Evolutionary conservation across 2,113 vertebrate species (phyloP).

Genomic region (Halichoeres trimaculatus): DNA sequence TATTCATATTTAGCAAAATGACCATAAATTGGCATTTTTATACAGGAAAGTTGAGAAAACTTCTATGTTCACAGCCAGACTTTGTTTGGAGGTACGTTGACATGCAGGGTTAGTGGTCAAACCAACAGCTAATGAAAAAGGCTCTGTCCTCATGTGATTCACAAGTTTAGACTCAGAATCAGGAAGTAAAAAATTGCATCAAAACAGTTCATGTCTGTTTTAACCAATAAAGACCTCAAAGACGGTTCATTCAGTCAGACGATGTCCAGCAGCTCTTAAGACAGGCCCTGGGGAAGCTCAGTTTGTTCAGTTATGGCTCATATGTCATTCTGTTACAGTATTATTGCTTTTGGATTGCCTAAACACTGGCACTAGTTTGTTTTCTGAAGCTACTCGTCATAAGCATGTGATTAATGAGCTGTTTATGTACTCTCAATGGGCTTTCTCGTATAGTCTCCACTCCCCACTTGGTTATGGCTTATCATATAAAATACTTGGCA

Average conservation of each 20-base stretch:
- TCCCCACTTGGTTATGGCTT: conserved; percentile 41
- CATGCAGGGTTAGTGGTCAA: too few species aligned
- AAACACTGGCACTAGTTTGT: conserved; percentile 40
- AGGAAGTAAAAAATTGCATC: too few species aligned
- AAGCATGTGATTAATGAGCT: conserved; percentile 50
- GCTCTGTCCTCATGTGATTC: too few species aligned
- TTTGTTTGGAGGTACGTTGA: too few species aligned
- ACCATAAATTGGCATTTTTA: neutral
- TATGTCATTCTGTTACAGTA: conserved; percentile 42
- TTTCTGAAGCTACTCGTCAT: conserved; percentile 45
- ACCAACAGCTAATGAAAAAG: too few species aligned
- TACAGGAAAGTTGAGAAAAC: too few species aligned
- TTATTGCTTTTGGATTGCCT: conserved; percentile 47
- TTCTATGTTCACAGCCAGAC: too few species aligned
- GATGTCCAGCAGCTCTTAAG: conserved; percentile 20
- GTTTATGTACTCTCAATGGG: conserved; percentile 44
- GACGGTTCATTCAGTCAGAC: conserved; percentile 14
- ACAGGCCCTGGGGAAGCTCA: conserved; percentile 33
- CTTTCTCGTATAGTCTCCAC: conserved; percentile 32
- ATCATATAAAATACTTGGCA: conserved; percentile 43
- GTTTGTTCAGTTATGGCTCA: conserved; percentile 35
- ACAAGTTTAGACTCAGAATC: too few species aligned
- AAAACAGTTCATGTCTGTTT: too few species aligned
- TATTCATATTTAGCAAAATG: neutral
- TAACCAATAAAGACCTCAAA: neutral